phyloP scores from a whole-genome alignment of 2,888 invertebrate species.

The Eudasyphora cyanicolor region DNA sequence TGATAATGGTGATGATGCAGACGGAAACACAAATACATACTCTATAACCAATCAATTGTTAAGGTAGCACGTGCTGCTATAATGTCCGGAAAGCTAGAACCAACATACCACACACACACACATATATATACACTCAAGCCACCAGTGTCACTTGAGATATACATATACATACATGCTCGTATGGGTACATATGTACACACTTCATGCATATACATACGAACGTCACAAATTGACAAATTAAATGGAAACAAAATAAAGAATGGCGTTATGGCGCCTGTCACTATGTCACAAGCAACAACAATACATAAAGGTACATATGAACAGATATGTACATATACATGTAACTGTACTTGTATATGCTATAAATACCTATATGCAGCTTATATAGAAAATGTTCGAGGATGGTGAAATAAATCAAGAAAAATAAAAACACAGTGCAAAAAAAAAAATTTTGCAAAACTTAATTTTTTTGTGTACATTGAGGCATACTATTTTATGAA shows the following conservation, averaged over 20 bases:
- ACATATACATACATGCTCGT: neutral
- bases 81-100: neutral
- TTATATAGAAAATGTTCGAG: too few species aligned
- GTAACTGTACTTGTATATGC: neutral
- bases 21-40: constrained; percentile 10
- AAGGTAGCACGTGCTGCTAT: constrained; percentile 23
- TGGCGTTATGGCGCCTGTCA: constrained; percentile 46
- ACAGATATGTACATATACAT: neutral
- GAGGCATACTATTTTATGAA: too few species aligned
- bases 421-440: too few species aligned
- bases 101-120: neutral
- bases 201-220: too few species aligned
- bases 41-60: constrained; percentile 14
- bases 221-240: constrained; percentile 44
- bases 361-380: neutral
- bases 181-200: neutral
- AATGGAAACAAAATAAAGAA: constrained; percentile 44
- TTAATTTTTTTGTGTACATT: too few species aligned
- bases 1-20: neutral
- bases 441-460: too few species aligned
- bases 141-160: neutral
- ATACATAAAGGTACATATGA: neutral
- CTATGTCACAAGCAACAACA: constrained; percentile 36
- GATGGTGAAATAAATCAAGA: too few species aligned
- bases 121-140: neutral